A percentile compares a stretch with the other conserved stretches of the same genome.
Conservation (phyloP, 2,888 invertebrate genomes). For the Tetranychus piercei region DNA sequence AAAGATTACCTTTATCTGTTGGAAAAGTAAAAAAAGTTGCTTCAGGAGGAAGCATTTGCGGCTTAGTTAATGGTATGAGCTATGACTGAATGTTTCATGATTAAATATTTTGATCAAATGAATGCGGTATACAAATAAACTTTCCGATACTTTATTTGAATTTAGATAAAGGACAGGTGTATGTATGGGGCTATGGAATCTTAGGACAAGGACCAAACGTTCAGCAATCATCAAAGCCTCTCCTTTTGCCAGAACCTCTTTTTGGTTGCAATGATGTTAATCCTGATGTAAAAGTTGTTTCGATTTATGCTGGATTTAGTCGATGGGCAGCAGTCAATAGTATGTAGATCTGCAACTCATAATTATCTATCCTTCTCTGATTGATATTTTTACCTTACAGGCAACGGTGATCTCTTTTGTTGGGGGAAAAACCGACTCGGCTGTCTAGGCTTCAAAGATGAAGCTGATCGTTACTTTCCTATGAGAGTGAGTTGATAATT, state of each 20-base stretch:
- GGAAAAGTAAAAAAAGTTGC: conserved; percentile 64
- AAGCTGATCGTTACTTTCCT: conserved; percentile 68
- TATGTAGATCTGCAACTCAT: conserved; percentile 25
- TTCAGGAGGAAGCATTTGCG: conserved; percentile 67
- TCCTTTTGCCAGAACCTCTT: conserved; percentile 53
- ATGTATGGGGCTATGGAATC: conserved; percentile 82
- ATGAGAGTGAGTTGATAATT: conserved; percentile 42
- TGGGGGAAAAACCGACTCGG: conserved; percentile 78
- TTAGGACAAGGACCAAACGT: conserved; percentile 70
- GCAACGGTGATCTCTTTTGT: conserved; percentile 60
- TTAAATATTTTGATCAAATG: neutral
- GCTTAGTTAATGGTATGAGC: conserved; percentile 52
- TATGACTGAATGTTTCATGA: neutral
- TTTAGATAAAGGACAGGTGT: conserved; percentile 60
- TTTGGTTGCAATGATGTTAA: conserved; percentile 72
- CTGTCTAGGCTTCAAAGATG: conserved; percentile 61
- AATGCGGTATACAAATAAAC: no score
- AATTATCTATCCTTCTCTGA: conserved; percentile 1
- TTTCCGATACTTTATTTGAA: neutral
- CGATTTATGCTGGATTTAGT: conserved; percentile 52
- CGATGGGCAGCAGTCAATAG: conserved; percentile 62
- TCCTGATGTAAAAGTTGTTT: conserved; percentile 43
- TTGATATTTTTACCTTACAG: conserved; percentile 27
- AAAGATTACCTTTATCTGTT: conserved; percentile 38
- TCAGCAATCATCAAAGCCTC: conserved; percentile 46